A percentile compares a stretch with the other conserved stretches of the same genome.
These are phyloP conservation scores for Drosophila pallidifrons DNA, from an alignment of 1,140 invertebrate species.

Conservation along the genomic window DNA sequence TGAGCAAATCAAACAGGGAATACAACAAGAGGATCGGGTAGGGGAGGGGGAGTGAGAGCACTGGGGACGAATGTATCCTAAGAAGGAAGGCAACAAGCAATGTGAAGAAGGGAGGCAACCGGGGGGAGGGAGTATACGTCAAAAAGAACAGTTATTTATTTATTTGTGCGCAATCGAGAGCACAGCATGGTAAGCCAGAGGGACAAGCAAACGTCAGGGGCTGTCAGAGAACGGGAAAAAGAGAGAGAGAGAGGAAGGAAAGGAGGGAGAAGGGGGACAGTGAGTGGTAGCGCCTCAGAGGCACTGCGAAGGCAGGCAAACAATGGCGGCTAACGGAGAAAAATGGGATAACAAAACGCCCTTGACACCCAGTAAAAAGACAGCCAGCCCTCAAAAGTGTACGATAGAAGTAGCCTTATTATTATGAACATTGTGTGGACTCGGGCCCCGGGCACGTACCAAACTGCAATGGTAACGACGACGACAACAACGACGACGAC, in stretches of 20 bases:
- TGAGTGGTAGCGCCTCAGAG: conserved; percentile 47
- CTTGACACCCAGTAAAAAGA: conserved; percentile 85
- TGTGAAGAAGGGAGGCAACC: background rate
- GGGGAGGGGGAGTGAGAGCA: background rate
- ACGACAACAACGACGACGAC: background rate
- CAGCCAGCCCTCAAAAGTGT: conserved; percentile 72
- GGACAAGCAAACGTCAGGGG: background rate
- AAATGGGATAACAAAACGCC: conserved; percentile 85
- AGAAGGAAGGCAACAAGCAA: background rate
- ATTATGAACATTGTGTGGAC: conserved; percentile 76
- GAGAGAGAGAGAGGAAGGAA: background rate
- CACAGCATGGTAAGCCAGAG: conserved; percentile 32
- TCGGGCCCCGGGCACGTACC: conserved; percentile 62
- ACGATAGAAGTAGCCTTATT: conserved; percentile 77
- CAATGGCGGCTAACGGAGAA: conserved; percentile 82
- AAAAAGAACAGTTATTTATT: conserved; percentile 84
- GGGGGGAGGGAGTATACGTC: conserved; percentile 64
- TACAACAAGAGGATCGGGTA: conserved; percentile 2
- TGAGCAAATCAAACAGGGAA: conserved; percentile 77
- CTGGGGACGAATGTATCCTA: background rate
- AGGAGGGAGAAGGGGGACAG: background rate
- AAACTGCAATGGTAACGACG: conserved; percentile 46
- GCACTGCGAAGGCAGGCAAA: conserved; percentile 23
- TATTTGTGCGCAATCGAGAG: conserved; percentile 76
- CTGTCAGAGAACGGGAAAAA: background rate